Conservation (phyloP, 2,888 invertebrate species). For the Dicyrtomina minuta region DNA sequence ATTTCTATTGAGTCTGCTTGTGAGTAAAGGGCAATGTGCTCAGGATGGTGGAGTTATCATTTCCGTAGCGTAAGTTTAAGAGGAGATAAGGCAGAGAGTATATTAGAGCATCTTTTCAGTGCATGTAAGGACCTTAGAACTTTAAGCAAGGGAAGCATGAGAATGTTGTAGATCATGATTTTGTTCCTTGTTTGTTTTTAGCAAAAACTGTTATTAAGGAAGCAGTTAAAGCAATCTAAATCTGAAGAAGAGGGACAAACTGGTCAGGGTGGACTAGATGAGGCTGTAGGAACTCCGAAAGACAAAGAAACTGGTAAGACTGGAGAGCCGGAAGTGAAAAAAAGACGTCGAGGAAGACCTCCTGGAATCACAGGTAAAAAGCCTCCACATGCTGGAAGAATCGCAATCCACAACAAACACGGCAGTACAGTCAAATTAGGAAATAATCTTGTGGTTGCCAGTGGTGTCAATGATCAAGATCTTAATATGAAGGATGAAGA, state of each 20-base stretch:
- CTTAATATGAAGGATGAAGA: constrained; percentile 59
- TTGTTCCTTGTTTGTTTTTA: constrained; percentile 17
- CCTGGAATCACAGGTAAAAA: constrained; percentile 31
- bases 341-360: constrained; percentile 31
- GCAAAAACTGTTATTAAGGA: constrained; percentile 34
- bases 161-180: too few species aligned
- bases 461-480: constrained; percentile 20
- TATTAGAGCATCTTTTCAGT: too few species aligned
- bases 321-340: constrained; percentile 20
- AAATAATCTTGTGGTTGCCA: not conserved
- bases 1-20: too few species aligned
- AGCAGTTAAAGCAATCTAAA: constrained; percentile 28
- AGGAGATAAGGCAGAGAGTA: too few species aligned
- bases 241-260: constrained; percentile 9
- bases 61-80: too few species aligned
- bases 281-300: not conserved
- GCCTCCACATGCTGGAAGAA: constrained; percentile 7
- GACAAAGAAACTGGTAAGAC: not conserved
- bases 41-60: too few species aligned
- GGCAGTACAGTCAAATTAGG: not conserved
- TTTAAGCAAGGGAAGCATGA: too few species aligned
- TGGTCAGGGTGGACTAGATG: not conserved
- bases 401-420: constrained; percentile 20
- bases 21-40: too few species aligned
- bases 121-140: too few species aligned